Percentiles rank a stretch among this genome's conserved stretches.
These are phyloP conservation scores for Dissostichus mawsoni DNA, from an alignment of 2,113 vertebrate species.

Conservation along the genomic window DNA sequence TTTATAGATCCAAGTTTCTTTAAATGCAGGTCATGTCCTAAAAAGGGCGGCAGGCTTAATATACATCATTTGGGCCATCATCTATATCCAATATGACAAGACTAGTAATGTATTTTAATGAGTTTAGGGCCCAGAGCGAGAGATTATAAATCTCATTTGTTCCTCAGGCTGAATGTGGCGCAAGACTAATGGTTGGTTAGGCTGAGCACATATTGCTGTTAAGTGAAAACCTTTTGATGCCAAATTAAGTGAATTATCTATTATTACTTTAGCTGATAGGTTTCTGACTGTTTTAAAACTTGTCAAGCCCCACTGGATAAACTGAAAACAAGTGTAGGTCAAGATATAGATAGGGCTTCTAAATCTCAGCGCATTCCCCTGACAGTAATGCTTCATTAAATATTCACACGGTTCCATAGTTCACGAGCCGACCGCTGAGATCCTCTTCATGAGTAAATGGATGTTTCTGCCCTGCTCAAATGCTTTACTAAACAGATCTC, in stretches of 20 bases:
- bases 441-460: background rate
- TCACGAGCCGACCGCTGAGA: background rate
- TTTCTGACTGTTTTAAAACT: slow-evolving; percentile 18
- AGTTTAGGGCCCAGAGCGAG: slow-evolving; percentile 38
- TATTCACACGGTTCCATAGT: slow-evolving; percentile 13
- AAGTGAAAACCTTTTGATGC: slow-evolving; percentile 13
- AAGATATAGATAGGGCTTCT: slow-evolving; percentile 17
- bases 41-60: slow-evolving; percentile 9
- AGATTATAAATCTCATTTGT: slow-evolving; percentile 49
- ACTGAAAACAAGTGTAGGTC: slow-evolving; percentile 17
- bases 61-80: slow-evolving; percentile 34
- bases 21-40: slow-evolving; percentile 43
- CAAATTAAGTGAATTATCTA: slow-evolving; percentile 34
- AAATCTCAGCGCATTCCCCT: slow-evolving; percentile 10
- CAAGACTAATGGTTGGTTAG: slow-evolving; percentile 33
- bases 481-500: slow-evolving; percentile 1
- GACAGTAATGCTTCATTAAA: background rate
- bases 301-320: background rate
- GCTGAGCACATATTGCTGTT: slow-evolving; percentile 12
- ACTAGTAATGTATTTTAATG: slow-evolving; percentile 59
- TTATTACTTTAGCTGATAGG: slow-evolving; percentile 22
- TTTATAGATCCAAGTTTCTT: slow-evolving; percentile 34
- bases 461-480: background rate
- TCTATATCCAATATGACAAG: slow-evolving; percentile 55
- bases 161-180: slow-evolving; percentile 35